Percentiles rank a stretch among this genome's conserved stretches.
Conservation (phyloP, 2,113 vertebrate genomes). For the Siphamia tubifer region DNA sequence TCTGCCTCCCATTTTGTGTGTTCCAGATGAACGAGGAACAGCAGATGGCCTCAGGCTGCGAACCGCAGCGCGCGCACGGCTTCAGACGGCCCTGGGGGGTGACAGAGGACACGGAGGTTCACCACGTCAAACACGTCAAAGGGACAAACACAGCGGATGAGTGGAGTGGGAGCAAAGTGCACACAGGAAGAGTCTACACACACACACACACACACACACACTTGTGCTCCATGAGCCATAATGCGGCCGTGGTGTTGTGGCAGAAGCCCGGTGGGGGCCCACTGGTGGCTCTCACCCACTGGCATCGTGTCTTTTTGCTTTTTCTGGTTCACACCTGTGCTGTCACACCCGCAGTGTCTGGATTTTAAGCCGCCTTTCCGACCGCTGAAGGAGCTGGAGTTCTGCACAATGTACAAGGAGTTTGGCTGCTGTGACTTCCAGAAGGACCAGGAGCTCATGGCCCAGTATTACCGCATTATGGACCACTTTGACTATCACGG, state of each 20-base stretch:
- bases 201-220: no score
- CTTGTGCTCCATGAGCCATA: constrained; percentile 1
- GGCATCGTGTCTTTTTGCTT: constrained; percentile 12
- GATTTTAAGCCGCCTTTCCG: constrained; percentile 96
- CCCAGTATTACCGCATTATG: constrained; percentile 83
- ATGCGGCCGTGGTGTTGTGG: constrained; percentile 45
- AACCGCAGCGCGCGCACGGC: background rate
- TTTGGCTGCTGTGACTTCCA: constrained; percentile 90
- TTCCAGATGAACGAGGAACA: background rate
- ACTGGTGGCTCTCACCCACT: background rate
- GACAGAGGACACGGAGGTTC: background rate
- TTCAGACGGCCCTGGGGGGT: background rate
- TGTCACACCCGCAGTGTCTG: constrained; percentile 90
- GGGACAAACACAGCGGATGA: background rate
- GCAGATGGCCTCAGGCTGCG: background rate
- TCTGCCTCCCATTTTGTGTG: background rate
- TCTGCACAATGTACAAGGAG: constrained; percentile 87
- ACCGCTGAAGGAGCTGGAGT: constrained; percentile 81
- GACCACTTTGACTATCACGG: constrained; percentile 72
- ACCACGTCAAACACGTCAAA: constrained; percentile 37
- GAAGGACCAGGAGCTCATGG: constrained; percentile 83
- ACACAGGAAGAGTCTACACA: constrained; percentile 36
- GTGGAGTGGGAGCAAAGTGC: constrained; percentile 64
- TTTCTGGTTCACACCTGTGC: constrained; percentile 45
- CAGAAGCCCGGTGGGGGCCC: background rate